Evolutionary conservation across 2,888 invertebrate species (phyloP), one percentile per base, ranked within the genome.

Genomic region (Pyrgus malvae): DNA sequence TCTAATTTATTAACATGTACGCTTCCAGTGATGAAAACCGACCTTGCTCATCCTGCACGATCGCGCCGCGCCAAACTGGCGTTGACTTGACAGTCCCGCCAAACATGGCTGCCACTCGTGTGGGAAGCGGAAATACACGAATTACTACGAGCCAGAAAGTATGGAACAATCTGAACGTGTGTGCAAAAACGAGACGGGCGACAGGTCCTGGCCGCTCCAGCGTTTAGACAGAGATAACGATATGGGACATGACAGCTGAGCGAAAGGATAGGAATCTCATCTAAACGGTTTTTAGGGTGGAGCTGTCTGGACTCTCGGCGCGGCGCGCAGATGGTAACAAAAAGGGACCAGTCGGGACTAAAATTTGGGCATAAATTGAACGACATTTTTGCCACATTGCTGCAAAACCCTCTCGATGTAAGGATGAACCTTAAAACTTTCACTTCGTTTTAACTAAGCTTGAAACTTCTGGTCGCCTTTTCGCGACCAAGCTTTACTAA

Each of bases 31-130:
- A 71, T 74, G 69, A 74, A 78, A 78, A 78, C 79, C 76, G 80
- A 88, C 86, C 86, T 83, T 82, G 80, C 81, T 66, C 69, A 65
- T 70, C 68, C 69, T 75, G 80, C 78, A 72, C 74, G 72, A 77
- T 80, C 83, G 88, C 87, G 88, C 88, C 83, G 88, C 87, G 88
- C 88, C 84, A 87, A 90, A 90, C 89, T 88, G 83, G 80, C 85
- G 80, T 83, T 80, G 78, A 83, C 76, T 84, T 88, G 88, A 86
- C 86, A 88, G 85, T 83, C 84, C 88, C 80, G 88, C 84, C 83
- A 89, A 90, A 89, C 81, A 90, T 91, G 90, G 91, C 90, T 71
- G 84, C 82, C 79, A 66, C 68, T 82, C 87, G 86, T 83, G 83
- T 84, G 80, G 85, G 83, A 87, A 84, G 85, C 86, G 90, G 89